Evolutionary conservation across 2,113 vertebrate genomes (phyloP).

Genomic region (Sylvilagus bachmani): DNA sequence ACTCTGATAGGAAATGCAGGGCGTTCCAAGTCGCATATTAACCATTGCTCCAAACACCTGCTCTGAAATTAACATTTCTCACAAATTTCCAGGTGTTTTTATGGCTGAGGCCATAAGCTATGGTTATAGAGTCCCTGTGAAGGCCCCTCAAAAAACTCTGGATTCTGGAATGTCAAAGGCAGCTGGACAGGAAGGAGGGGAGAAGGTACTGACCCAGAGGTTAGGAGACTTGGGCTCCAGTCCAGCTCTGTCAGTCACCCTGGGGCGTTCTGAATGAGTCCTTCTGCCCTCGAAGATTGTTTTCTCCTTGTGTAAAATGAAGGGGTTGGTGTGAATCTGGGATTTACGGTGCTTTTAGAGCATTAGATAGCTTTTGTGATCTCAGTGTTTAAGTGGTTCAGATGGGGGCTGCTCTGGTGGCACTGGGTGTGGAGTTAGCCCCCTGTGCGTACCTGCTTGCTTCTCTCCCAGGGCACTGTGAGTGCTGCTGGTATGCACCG

Average conservation of each 20-base stretch:
- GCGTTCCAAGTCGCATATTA: too few species aligned
- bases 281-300: background rate
- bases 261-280: too few species aligned
- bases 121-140: background rate
- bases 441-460: background rate
- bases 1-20: too few species aligned
- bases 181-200: background rate
- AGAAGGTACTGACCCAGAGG: background rate
- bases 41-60: too few species aligned
- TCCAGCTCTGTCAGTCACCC: background rate
- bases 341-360: conserved; percentile 1
- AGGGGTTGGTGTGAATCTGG: background rate
- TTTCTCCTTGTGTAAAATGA: background rate
- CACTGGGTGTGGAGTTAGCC: background rate
- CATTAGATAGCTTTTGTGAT: background rate
- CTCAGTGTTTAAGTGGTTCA: background rate
- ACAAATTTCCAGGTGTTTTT: background rate
- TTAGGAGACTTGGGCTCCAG: background rate
- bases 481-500: fast-evolving
- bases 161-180: background rate
- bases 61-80: background rate
- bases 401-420: background rate
- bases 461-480: background rate
- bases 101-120: background rate
- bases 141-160: background rate